A percentile compares a stretch with the other conserved stretches of the same genome.
Conservation (phyloP, 1,140 invertebrate genomes). For the Aphaenogaster floridana region DNA sequence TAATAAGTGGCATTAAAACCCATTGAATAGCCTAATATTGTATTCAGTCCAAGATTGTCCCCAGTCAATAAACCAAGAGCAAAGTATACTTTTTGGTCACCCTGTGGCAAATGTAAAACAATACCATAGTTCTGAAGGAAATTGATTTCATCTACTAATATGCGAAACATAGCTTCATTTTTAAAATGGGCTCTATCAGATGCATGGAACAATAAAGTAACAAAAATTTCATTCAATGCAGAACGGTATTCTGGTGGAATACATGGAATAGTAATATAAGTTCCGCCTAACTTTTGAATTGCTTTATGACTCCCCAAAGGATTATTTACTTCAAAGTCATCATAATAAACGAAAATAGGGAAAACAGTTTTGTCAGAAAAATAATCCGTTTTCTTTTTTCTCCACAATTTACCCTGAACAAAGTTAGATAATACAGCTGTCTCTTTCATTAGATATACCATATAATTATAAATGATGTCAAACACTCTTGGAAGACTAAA, state of each 20-base stretch:
- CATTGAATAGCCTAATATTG: neutral
- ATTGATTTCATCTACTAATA: neutral
- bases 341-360: neutral
- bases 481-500: neutral
- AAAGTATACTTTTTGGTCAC: neutral
- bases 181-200: slow-evolving; percentile 4
- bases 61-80: slow-evolving; percentile 1
- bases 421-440: slow-evolving; percentile 2
- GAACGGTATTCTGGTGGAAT: neutral
- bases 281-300: neutral
- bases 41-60: neutral
- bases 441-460: neutral
- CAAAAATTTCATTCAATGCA: neutral
- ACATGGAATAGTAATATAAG: neutral
- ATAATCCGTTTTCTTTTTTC: neutral
- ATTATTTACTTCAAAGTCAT: neutral
- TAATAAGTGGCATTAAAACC: neutral
- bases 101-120: slow-evolving; percentile 5
- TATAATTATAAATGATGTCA: neutral
- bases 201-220: neutral
- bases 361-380: slow-evolving; percentile 1
- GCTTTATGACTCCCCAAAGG: slow-evolving; percentile 4
- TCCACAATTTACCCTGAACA: slow-evolving; percentile 2
- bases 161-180: neutral
- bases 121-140: neutral